These are phyloP conservation scores for Channa striata DNA, from an alignment of 2,797 vertebrate genomes.

Conservation along the genomic window DNA sequence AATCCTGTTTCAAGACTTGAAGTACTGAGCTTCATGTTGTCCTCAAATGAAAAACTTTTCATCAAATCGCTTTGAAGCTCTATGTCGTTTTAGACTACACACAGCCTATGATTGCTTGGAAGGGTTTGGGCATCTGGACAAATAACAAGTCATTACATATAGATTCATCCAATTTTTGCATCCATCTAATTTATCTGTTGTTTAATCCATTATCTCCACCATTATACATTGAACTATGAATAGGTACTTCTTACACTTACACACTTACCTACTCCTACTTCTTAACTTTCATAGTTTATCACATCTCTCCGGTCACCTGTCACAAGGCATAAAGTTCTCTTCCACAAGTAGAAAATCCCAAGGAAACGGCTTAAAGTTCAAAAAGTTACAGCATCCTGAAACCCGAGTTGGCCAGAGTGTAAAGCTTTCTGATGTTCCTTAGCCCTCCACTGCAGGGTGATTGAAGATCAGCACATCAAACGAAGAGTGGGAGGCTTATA, in stretches of 20 bases:
- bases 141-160: too few species aligned
- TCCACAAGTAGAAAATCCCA: slow-evolving; percentile 57
- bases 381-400: slow-evolving; percentile 74
- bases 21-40: neutral
- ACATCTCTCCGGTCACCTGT: slow-evolving; percentile 70
- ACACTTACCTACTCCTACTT: slow-evolving; percentile 3
- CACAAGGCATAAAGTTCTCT: slow-evolving; percentile 57
- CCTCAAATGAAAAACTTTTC: neutral
- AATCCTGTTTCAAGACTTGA: neutral
- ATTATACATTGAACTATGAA: too few species aligned
- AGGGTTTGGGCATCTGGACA: too few species aligned
- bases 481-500: slow-evolving; percentile 39
- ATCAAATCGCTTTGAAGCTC: too few species aligned
- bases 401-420: slow-evolving; percentile 54
- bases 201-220: too few species aligned
- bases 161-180: too few species aligned
- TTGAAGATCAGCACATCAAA: slow-evolving; percentile 76
- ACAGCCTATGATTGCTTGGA: too few species aligned
- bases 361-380: slow-evolving; percentile 68
- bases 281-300: slow-evolving; percentile 49
- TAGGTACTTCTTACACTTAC: too few species aligned
- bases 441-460: slow-evolving; percentile 51
- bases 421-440: slow-evolving; percentile 64
- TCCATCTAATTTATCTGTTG: too few species aligned
- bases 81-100: neutral